A percentile compares a stretch with the other conserved stretches of the same genome.
These are phyloP conservation scores for Fregata magnificens DNA, from an alignment of 2,113 vertebrate species.

Conservation along the genomic window DNA sequence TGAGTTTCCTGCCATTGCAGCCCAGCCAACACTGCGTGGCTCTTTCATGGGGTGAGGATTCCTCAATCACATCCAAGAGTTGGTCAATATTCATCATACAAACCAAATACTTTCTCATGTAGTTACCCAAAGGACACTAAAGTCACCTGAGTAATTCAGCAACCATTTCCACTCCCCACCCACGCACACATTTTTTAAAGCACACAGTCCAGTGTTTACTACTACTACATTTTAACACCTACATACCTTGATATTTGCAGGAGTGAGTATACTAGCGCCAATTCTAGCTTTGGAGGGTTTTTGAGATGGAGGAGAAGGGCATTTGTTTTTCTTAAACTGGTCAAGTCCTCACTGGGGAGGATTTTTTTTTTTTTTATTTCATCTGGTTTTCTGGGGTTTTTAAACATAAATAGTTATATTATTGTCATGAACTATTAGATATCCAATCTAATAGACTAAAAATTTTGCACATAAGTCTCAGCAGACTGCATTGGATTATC, in stretches of 20 bases:
- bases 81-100: accelerated
- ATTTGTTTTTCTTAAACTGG: neutral
- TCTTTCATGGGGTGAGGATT: accelerated
- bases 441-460: neutral
- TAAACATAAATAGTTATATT: neutral
- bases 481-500: neutral
- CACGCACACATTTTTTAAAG: neutral
- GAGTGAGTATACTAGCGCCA: neutral
- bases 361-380: neutral
- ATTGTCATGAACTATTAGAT: neutral
- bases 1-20: neutral
- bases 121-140: neutral
- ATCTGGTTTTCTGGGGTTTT: accelerated
- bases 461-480: neutral
- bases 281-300: neutral
- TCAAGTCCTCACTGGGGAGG: neutral
- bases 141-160: neutral
- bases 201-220: accelerated
- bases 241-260: neutral
- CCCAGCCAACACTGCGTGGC: accelerated
- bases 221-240: neutral
- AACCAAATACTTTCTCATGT: neutral
- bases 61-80: neutral
- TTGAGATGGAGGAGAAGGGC: neutral
- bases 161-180: neutral